Conservation (phyloP, 1,140 invertebrate species). For the Araneus ventricosus region DNA sequence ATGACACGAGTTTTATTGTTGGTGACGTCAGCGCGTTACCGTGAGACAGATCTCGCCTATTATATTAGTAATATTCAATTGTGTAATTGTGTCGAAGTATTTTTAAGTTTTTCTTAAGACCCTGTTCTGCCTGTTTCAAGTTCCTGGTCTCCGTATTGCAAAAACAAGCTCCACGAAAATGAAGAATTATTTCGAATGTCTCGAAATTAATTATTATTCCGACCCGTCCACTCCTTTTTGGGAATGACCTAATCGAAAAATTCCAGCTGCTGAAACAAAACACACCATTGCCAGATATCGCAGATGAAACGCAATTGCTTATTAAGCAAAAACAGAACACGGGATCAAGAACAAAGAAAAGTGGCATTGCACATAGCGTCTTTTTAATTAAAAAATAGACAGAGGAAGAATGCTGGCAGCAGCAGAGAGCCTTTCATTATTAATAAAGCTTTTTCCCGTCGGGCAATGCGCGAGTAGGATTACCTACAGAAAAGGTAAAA, state of each 20-base stretch:
- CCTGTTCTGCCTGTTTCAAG: background rate
- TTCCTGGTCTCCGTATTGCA: background rate
- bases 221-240: background rate
- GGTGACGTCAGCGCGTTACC: too few relatives aligned
- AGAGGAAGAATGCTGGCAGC: background rate
- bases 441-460: conserved; percentile 34
- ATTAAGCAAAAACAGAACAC: background rate
- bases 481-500: background rate
- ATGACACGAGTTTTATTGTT: too few relatives aligned
- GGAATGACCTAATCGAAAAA: conserved; percentile 5
- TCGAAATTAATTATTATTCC: background rate
- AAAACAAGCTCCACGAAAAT: background rate
- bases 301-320: background rate
- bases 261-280: background rate
- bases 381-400: conserved; percentile 35
- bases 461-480: background rate
- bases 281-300: background rate
- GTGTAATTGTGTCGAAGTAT: too few relatives aligned
- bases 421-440: conserved; percentile 3
- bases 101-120: too few relatives aligned
- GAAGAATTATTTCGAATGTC: background rate
- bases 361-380: background rate
- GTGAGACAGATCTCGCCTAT: too few relatives aligned
- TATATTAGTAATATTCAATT: too few relatives aligned
- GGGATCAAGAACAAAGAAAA: background rate